Evolutionary conservation across 2,888 invertebrate genomes (phyloP).

Genomic region (Ennomos erosarius): DNA sequence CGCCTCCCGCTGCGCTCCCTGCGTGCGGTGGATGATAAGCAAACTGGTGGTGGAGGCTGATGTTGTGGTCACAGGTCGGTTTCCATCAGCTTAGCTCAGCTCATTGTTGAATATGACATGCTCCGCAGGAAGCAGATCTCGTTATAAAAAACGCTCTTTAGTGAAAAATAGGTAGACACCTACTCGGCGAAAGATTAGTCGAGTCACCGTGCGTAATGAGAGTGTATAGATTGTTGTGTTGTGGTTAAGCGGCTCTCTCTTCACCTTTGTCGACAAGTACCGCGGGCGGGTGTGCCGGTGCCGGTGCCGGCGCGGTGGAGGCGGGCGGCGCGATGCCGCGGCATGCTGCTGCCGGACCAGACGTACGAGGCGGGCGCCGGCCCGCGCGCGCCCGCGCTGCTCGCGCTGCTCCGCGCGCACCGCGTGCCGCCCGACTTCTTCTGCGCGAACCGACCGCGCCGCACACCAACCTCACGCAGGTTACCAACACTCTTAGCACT

Average conservation of each 20-base stretch:
- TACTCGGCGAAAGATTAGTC: conserved; percentile 27
- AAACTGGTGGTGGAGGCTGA: too few relatives aligned
- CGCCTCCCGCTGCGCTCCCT: too few relatives aligned
- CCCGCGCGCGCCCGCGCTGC: conserved; percentile 55
- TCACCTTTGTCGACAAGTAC: not conserved
- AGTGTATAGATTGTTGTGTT: conserved; percentile 5
- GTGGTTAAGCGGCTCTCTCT: conserved; percentile 6
- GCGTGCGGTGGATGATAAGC: too few relatives aligned
- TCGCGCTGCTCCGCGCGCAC: conserved; percentile 73
- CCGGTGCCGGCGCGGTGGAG: conserved; percentile 8
- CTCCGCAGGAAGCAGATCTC: not conserved
- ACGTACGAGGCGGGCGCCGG: conserved; percentile 87
- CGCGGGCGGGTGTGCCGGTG: not conserved
- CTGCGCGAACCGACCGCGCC: conserved; percentile 85
- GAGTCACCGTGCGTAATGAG: conserved; percentile 59
- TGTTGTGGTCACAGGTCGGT: too few relatives aligned
- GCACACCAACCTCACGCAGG: conserved; percentile 19
- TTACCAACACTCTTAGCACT: conserved; percentile 15
- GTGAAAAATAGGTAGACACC: too few relatives aligned
- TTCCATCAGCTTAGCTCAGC: too few relatives aligned
- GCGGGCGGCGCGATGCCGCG: conserved; percentile 27
- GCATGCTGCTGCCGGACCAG: conserved; percentile 93
- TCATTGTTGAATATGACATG: too few relatives aligned
- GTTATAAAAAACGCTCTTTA: not conserved
- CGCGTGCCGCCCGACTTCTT: conserved; percentile 91